Percentiles rank a stretch among this genome's conserved stretches.
These are phyloP conservation scores for Etheostoma spectabile DNA, from an alignment of 2,113 vertebrate species.

Conservation along the genomic window DNA sequence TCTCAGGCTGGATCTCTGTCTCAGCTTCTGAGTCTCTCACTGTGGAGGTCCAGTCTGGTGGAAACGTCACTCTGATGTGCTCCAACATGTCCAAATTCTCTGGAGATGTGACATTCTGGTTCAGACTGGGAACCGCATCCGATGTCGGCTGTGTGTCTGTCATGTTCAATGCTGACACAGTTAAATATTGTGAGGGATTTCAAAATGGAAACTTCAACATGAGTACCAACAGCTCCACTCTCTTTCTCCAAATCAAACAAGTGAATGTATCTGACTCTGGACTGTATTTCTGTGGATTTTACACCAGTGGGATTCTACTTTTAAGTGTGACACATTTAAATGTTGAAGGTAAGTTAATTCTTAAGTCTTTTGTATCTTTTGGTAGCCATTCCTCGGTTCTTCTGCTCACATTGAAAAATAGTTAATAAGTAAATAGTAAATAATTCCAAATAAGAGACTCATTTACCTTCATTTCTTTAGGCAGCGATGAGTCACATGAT, in stretches of 20 bases:
- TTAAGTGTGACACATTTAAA: not conserved
- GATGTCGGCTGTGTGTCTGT: not conserved
- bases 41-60: too few species aligned
- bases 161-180: accelerated
- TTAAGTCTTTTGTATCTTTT: too few species aligned
- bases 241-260: too few species aligned
- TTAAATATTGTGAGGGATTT: not conserved
- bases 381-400: too few species aligned
- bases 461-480: not conserved
- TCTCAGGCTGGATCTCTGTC: too few species aligned
- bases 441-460: too few species aligned
- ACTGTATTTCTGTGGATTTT: conserved; percentile 32
- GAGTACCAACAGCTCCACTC: not conserved
- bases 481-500: too few species aligned
- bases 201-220: conserved; percentile 1
- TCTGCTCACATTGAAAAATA: too few species aligned
- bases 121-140: not conserved
- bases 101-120: not conserved
- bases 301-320: accelerated
- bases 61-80: too few species aligned
- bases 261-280: conserved; percentile 16
- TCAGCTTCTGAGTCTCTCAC: too few species aligned
- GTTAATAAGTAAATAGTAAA: too few species aligned
- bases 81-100: too few species aligned
- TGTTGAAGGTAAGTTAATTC: conserved; percentile 1